Evolutionary conservation across 2,113 vertebrate species (phyloP), one percentile per base, ranked within the genome.

Genomic region (Acrocephalus kingi): DNA sequence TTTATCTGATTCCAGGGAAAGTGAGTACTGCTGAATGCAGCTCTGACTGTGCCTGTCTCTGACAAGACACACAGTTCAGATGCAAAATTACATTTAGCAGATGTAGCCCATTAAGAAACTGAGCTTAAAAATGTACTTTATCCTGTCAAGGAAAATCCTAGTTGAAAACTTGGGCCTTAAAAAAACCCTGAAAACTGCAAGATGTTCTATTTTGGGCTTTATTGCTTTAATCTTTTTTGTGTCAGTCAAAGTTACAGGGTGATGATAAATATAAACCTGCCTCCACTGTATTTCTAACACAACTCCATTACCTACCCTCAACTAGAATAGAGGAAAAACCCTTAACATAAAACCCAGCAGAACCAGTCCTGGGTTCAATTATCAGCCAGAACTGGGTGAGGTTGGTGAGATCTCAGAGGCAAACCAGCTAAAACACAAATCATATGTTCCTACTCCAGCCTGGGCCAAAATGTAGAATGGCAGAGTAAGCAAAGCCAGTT

Each of bases 81-180:
- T 45, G 55, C 64, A 77, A 79, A 80, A 91, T 94, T 94, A 97
- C 96, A 96, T 87, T 94, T 97, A 97, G 77, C 97, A 97, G 97
- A 96, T 81, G 89, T 85, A 77, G 45, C 45, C 93, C 95, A 96
- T 97, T 97, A 97, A 97, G 95, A 87, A 95, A 90, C n/a, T 1
- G 52, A 95, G 64, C 37, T 87, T 93, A 88, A 93, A 87, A 80
- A 92, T 59, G 90, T 80, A 88, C 87, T 95, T 96, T 54, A 80
- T 67, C 46, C 92, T 96, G 96, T 94, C 96, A 97, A 75, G 75
- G 52, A 55, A 97, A 96, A 97, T 94, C 92, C 89, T 82, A 76
- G 84, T 87, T 93, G 92, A 93, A 97, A 94, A 94, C 79, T 69
- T 71, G 6, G 41, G 55, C 16, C 43, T 72, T 82, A 84, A 67